phyloP scores from a whole-genome alignment of 2,888 invertebrate species.

The Latrodectus hesperus region DNA sequence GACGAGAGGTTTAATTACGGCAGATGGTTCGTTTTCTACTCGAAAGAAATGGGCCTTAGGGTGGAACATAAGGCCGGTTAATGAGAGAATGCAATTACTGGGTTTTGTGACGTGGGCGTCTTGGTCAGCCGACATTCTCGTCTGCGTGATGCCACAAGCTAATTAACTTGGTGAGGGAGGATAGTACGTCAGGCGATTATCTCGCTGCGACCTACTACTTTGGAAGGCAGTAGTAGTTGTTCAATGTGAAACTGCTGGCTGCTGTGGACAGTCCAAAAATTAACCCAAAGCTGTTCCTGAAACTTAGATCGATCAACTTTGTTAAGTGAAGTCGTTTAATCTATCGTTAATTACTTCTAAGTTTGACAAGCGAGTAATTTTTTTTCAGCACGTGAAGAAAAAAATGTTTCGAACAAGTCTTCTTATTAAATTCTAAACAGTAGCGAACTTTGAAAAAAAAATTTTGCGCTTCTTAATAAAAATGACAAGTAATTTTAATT shows the following conservation, averaged over 20 bases:
- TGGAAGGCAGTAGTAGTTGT: background rate
- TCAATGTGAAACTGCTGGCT: background rate
- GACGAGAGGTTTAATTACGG: conserved; percentile 38
- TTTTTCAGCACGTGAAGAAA: background rate
- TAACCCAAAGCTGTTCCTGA: background rate
- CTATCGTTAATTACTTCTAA: conserved; percentile 5
- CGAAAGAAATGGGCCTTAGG: conserved; percentile 9
- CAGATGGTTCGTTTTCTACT: conserved; percentile 21
- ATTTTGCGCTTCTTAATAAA: too few relatives aligned
- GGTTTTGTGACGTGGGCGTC: conserved; percentile 42
- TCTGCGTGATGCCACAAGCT: conserved; percentile 40
- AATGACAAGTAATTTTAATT: too few relatives aligned
- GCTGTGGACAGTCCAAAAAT: background rate
- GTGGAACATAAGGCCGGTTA: conserved; percentile 38
- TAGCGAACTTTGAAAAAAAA: too few relatives aligned
- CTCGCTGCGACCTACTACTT: background rate
- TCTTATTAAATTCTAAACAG: too few relatives aligned
- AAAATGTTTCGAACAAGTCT: background rate
- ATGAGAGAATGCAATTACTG: conserved; percentile 61
- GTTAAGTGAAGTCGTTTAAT: background rate
- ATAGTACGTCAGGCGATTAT: conserved; percentile 24
- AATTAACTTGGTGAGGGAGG: conserved; percentile 41
- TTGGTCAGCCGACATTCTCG: conserved; percentile 41
- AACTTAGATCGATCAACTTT: background rate
- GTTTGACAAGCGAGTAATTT: background rate